Evolutionary conservation across 2,113 vertebrate genomes (phyloP).

Genomic region (Rhadina sibilatrix): DNA sequence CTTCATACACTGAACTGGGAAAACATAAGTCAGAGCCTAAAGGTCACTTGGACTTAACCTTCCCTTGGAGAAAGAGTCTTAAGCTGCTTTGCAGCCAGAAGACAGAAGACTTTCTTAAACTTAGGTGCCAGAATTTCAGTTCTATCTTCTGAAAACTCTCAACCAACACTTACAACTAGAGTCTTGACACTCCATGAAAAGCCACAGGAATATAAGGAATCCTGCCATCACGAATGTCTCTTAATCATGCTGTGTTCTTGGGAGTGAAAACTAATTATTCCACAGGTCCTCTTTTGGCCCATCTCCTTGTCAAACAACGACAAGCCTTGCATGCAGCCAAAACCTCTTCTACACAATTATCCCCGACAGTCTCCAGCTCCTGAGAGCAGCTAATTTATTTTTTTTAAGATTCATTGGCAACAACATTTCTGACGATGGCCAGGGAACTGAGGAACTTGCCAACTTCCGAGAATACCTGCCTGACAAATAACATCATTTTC

Average conservation of each 20-base stretch:
- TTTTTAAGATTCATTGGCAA: not conserved
- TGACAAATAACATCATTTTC: not conserved
- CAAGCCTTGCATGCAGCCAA: not conserved
- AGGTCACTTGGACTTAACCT: not conserved
- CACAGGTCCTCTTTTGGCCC: not conserved
- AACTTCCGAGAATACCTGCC: not conserved
- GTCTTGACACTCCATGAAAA: not conserved
- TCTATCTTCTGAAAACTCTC: not conserved
- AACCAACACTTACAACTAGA: not conserved
- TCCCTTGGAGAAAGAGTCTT: not conserved
- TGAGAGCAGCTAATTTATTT: not conserved
- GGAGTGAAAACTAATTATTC: not conserved
- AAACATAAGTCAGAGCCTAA: not conserved
- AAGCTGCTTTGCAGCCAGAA: not conserved
- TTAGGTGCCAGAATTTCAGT: not conserved
- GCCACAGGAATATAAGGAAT: not conserved
- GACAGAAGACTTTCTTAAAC: not conserved
- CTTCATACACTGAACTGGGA: not conserved
- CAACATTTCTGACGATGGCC: not conserved
- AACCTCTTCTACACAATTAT: not conserved
- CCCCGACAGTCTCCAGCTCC: not conserved
- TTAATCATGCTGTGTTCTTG: not conserved
- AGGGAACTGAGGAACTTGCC: not conserved
- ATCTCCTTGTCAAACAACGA: not conserved
- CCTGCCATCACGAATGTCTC: not conserved